Evolutionary conservation across 2,888 invertebrate species (phyloP).

Genomic region (Leptinotarsa peninsularis): DNA sequence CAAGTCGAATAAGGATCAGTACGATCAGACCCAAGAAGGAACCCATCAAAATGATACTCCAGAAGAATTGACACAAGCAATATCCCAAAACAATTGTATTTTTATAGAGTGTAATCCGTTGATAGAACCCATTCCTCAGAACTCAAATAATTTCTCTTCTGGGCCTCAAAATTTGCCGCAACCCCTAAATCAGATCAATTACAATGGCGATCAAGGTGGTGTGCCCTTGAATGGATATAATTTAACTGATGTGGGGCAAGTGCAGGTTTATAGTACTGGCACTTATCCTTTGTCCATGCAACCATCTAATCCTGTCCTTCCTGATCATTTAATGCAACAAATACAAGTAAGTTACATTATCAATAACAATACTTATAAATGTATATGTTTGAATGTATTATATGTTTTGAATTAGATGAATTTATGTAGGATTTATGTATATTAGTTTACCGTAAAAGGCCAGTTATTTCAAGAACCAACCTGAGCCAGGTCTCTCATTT

Average conservation of each 20-base stretch:
- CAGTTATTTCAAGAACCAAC: no score
- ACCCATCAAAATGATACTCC: conserved; percentile 34
- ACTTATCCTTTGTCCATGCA: conserved; percentile 61
- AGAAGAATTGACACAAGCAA: conserved; percentile 46
- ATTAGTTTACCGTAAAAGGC: no score
- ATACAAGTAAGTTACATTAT: conserved; percentile 32
- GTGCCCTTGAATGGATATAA: conserved; percentile 57
- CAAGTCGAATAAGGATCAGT: conserved; percentile 29
- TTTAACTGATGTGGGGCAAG: conserved; percentile 58
- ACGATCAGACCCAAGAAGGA: conserved; percentile 34
- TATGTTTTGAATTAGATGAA: no score
- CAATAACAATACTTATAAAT: no score
- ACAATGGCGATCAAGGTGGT: conserved; percentile 58
- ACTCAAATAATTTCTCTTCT: conserved; percentile 52
- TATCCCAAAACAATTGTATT: conserved; percentile 57
- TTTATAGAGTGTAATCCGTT: conserved; percentile 62
- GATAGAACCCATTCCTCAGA: conserved; percentile 54
- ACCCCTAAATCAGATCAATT: conserved; percentile 59
- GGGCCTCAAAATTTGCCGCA: conserved; percentile 46
- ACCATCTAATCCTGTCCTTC: conserved; percentile 43
- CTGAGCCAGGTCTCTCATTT: no score
- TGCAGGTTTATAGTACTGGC: conserved; percentile 59
- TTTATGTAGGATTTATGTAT: no score
- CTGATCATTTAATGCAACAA: conserved; percentile 40
- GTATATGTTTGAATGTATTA: no score